Evolutionary conservation across 2,888 invertebrate genomes (phyloP), one percentile per base, ranked within the genome.

Genomic region (Pseudoips prasinana): DNA sequence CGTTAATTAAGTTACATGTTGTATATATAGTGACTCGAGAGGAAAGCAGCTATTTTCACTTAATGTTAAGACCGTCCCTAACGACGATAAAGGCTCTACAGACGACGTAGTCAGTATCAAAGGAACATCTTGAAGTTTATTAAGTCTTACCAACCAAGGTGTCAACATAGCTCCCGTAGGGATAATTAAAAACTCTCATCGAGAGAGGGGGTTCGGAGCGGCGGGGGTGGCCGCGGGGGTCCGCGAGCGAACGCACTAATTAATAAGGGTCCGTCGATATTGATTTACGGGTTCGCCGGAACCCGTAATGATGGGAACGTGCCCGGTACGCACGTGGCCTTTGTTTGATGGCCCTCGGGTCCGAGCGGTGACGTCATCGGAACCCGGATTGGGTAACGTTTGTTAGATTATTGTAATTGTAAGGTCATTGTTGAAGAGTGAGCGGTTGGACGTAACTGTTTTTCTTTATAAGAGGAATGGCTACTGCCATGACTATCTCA

Each of bases 211-310:
- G 24, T 14, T 48, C 32, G 38, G 38, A 45, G 52, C 45, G 57
- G 49, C 39, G 37, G 38, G 33, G 41, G 46, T 29, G 37, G 51
- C 46, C 50, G 57, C 58, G 66, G 66, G 68, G 66, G 68, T 44
- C 44, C 66, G 73, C 70, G 68, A 69, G 65, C 71, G 80, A 83
- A 85, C 85, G 84, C 84, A 83, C 85, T 86, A 87, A 87, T 87
- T 87, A 87, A 86, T 86, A 84, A 84, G 83, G 85, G 85, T 81
- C 83, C 78, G 81, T 69, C 82, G 82, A 86, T 87, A 87, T 87
- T 86, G 86, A 87, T 87, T 87, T 82, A 86, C 82, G 82, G 70
- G 78, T 67, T 69, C 72, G 74, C 64, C 54, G 51, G 44, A 51
- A 44, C 41, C 42, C 37, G 54, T 50, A 54, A 54, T 49, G 54